Percentiles rank a stretch among this genome's conserved stretches.
phyloP scores from a whole-genome alignment of 1,140 invertebrate genomes.

The Drosophila obscura region DNA sequence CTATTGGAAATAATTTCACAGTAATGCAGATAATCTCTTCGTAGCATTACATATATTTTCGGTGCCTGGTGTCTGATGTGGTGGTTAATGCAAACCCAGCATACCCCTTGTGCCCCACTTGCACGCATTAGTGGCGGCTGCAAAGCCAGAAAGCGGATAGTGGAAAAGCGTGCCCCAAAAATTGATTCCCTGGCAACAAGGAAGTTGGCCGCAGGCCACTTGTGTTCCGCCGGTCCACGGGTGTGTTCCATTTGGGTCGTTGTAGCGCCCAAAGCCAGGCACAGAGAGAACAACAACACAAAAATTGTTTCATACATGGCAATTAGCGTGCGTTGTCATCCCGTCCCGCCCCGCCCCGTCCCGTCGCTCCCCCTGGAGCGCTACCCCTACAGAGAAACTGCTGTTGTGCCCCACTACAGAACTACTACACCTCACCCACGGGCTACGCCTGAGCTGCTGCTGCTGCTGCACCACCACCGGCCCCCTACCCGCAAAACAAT shows the following conservation, averaged over 20 bases:
- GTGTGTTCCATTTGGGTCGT: constrained; percentile 26
- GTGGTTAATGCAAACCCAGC: too few species aligned
- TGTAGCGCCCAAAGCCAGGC: constrained; percentile 51
- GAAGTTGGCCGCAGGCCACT: constrained; percentile 47
- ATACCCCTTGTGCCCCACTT: background rate
- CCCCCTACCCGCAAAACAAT: constrained; percentile 47
- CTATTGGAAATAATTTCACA: too few species aligned
- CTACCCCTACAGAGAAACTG: background rate
- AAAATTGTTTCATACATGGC: constrained; percentile 65
- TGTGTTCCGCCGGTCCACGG: constrained; percentile 26
- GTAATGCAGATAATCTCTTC: too few species aligned
- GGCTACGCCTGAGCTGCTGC: background rate
- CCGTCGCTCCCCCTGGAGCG: background rate
- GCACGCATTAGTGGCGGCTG: background rate
- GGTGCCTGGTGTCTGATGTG: too few species aligned
- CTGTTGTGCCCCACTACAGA: background rate
- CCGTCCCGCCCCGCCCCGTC: background rate
- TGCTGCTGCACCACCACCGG: too few species aligned
- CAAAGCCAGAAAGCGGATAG: constrained; percentile 1
- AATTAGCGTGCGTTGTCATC: constrained; percentile 61
- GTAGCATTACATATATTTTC: too few species aligned
- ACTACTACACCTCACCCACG: background rate
- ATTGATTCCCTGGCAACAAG: constrained; percentile 45
- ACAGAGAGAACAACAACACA: constrained; percentile 25
- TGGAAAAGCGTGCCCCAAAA: constrained; percentile 29